These are phyloP conservation scores for Anguilla rostrata DNA, from an alignment of 2,113 vertebrate genomes.

Conservation along the genomic window DNA sequence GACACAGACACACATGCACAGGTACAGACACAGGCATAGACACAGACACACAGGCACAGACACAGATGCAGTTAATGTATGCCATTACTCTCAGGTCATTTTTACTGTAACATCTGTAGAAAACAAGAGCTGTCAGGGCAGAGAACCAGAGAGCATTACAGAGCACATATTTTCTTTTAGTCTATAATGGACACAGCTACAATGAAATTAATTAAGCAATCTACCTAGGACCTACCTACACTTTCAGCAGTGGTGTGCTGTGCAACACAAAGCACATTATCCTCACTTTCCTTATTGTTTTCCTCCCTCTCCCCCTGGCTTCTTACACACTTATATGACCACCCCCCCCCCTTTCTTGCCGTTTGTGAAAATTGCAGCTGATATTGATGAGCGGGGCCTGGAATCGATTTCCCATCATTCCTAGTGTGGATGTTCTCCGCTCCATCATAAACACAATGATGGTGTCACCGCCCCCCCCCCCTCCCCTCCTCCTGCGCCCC, in stretches of 20 bases:
- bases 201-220: not conserved
- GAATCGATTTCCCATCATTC: conserved; percentile 81
- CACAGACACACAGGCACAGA: no score
- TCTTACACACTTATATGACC: not conserved
- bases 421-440: conserved; percentile 74
- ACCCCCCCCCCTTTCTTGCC: not conserved
- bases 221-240: no score
- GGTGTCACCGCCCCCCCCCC: conserved; percentile 27
- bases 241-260: not conserved
- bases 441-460: conserved; percentile 74
- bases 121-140: not conserved
- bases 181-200: not conserved
- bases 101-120: not conserved
- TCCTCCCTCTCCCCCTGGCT: not conserved
- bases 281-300: not conserved
- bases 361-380: conserved; percentile 64
- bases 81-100: not conserved
- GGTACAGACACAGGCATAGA: no score
- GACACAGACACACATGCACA: no score
- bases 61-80: no score
- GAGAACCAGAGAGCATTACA: no score
- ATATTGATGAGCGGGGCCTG: conserved; percentile 67
- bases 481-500: no score
- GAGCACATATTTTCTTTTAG: not conserved
- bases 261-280: conserved; percentile 7